Evolutionary conservation across 2,797 vertebrate species (phyloP).

Genomic region (Brachyalestes nurse): DNA sequence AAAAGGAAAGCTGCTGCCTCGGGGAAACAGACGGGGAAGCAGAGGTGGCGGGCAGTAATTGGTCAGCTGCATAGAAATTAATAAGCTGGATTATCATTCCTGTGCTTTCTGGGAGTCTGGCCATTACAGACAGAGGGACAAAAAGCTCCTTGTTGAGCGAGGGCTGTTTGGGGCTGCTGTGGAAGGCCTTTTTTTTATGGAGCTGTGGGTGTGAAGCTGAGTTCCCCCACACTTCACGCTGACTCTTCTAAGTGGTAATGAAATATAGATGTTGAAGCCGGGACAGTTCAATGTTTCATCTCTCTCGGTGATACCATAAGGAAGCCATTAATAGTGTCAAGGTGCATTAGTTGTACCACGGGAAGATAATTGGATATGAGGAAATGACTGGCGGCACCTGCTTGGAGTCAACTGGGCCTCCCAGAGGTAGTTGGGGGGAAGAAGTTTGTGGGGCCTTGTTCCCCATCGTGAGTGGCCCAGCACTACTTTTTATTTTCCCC

Average conservation of each 20-base stretch:
- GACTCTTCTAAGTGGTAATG: slow-evolving; percentile 74
- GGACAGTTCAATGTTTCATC: slow-evolving; percentile 79
- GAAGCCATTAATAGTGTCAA: slow-evolving; percentile 84
- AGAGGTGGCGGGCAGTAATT: slow-evolving; percentile 46
- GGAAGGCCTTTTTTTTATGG: slow-evolving; percentile 75
- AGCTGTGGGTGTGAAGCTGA: slow-evolving; percentile 52
- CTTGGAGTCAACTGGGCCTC: slow-evolving; percentile 74
- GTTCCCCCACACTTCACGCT: slow-evolving; percentile 60
- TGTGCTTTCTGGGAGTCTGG: slow-evolving; percentile 25
- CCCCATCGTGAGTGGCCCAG: slow-evolving; percentile 62
- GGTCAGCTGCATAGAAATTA: slow-evolving; percentile 43
- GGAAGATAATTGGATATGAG: slow-evolving; percentile 80
- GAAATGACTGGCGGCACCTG: slow-evolving; percentile 80
- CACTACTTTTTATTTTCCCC: slow-evolving; percentile 28
- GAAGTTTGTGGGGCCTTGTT: slow-evolving; percentile 64
- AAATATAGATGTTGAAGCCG: slow-evolving; percentile 84
- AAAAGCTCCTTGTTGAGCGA: slow-evolving; percentile 20
- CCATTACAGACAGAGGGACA: slow-evolving; percentile 25
- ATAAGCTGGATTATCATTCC: slow-evolving; percentile 28
- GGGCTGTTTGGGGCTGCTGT: slow-evolving; percentile 27
- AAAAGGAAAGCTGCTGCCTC: slow-evolving; percentile 43
- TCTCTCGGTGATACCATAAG: slow-evolving; percentile 82
- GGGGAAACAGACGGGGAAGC: slow-evolving; percentile 33
- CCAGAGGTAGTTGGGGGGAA: slow-evolving; percentile 66
- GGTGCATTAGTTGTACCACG: slow-evolving; percentile 78